These are phyloP conservation scores for Apis laboriosa DNA, from an alignment of 1,140 invertebrate species.

Conservation along the genomic window DNA sequence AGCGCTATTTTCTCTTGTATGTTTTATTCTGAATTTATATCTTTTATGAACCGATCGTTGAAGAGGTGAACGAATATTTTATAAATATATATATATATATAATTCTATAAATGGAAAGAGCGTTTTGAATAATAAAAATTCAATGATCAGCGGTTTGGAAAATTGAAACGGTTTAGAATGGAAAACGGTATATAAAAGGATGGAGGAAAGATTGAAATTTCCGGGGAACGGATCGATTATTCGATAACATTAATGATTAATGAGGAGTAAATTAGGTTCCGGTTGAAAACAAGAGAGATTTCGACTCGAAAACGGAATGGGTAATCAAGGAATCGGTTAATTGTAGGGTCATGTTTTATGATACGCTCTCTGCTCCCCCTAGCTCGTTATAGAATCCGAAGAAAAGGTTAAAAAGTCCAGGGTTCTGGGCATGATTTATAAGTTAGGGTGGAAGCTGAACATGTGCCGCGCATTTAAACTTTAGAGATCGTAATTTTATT, in stretches of 20 bases:
- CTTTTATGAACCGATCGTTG: too few relatives aligned
- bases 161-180: too few relatives aligned
- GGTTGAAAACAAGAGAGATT: conserved; percentile 51
- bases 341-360: conserved; percentile 76
- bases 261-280: conserved; percentile 66
- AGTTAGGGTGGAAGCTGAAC: conserved; percentile 53
- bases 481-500: conserved; percentile 49
- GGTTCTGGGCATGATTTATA: conserved; percentile 66
- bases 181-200: not conserved
- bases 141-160: too few relatives aligned
- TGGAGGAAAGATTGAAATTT: too few relatives aligned
- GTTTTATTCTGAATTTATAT: too few relatives aligned
- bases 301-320: conserved; percentile 67
- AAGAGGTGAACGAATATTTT: too few relatives aligned
- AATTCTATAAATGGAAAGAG: too few relatives aligned
- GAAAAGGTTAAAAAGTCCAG: conserved; percentile 64
- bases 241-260: conserved; percentile 60
- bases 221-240: conserved; percentile 9
- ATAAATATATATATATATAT: too few relatives aligned
- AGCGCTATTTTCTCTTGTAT: too few relatives aligned
- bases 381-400: conserved; percentile 49
- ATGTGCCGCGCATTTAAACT: conserved; percentile 63
- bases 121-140: too few relatives aligned
- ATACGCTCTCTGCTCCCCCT: conserved; percentile 52
- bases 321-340: conserved; percentile 78